Evolutionary conservation across 1,140 invertebrate genomes (phyloP), one percentile per base, ranked within the genome.

Genomic region (Panagrolaimus sp.): DNA sequence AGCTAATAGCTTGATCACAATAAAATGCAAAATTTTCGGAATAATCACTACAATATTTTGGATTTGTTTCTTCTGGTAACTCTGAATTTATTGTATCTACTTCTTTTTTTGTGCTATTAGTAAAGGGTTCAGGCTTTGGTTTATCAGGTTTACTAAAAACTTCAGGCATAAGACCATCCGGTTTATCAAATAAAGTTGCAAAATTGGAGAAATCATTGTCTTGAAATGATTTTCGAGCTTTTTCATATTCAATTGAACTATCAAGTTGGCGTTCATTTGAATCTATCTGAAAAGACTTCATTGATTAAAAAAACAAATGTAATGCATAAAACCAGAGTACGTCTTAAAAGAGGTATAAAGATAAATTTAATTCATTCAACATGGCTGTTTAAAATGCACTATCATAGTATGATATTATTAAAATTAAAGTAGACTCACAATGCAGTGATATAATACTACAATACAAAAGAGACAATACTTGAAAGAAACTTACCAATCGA

Each of bases 171-270:
- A 11, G 51, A 27, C 9, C 51, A 11, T 57, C 51, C 9, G 20
- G 20, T 20, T 57, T 27, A 27, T 20, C 51, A 57, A 57, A 57
- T 25, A 57, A 27, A 11, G 51, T 25, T 20, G 20, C 51, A 27
- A 57, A 57, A 20, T 27, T 57, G 11, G 51, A 57, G n/a, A 57
- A 57, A 57, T 57, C 51, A 8, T 20, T 57, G 4, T 20, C 51
- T 27, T 20, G 20, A 20, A 11, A 27, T 27, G 27, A n/a, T 57
- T 20, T 20, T 57, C 20, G 20, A 20, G 27, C 51, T 27, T 57
- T 57, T 57, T 57, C 51, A 9, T 25, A 57, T 57, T 57, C 51
- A 27, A 57, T 25, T n/a, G 51, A 57, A 57, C 27, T 27, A 57
- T 57, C 51, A 2, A 57, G 51, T 20, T 27, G 20, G 51, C 27